phyloP scores from a whole-genome alignment of 2,113 vertebrate species.

The Mungos mungo region DNA sequence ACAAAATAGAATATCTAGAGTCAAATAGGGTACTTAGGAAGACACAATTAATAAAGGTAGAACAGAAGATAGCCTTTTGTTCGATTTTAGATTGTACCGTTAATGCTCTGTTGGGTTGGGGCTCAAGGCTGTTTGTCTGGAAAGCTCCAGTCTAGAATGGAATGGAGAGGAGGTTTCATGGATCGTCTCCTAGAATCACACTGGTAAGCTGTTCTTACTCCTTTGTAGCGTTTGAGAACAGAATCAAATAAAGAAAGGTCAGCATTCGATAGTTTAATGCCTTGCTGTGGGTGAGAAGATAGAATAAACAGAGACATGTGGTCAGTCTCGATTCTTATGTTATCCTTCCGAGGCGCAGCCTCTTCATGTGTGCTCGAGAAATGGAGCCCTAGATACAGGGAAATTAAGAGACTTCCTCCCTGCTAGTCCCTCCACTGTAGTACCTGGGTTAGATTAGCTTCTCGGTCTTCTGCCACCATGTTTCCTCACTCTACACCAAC shows the following conservation, averaged over 20 bases:
- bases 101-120: not conserved
- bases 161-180: not conserved
- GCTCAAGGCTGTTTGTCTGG: not conserved
- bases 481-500: not conserved
- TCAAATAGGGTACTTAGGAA: not conserved
- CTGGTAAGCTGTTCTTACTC: not conserved
- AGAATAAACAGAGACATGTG: not conserved
- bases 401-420: not conserved
- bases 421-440: not conserved
- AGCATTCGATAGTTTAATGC: not conserved
- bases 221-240: not conserved
- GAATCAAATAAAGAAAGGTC: slow-evolving; percentile 11
- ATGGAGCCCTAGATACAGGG: not conserved
- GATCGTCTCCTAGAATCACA: not conserved
- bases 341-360: not conserved
- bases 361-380: not conserved
- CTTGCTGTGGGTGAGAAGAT: not conserved
- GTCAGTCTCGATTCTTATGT: not conserved
- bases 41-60: not conserved
- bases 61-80: not conserved
- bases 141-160: not conserved
- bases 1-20: not conserved
- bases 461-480: no score
- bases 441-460: not conserved
- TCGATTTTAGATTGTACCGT: not conserved